Conservation (phyloP, 1,140 invertebrate genomes). For the Saccostrea cuccullata region DNA sequence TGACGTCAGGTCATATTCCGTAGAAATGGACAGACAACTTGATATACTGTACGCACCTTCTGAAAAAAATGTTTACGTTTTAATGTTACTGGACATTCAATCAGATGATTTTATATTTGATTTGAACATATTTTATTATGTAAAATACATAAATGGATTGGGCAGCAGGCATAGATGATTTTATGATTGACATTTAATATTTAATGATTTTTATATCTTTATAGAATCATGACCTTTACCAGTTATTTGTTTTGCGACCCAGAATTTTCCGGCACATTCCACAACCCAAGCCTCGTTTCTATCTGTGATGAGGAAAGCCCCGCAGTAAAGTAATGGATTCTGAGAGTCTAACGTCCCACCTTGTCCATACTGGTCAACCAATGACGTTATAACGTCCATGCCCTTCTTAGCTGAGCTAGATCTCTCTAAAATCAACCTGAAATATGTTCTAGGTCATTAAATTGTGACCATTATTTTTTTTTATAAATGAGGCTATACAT, state of each 20-base stretch:
- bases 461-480: background rate
- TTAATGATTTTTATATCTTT: constrained; percentile 72
- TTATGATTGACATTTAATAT: no score
- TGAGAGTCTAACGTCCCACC: no score
- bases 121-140: no score
- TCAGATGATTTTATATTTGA: background rate
- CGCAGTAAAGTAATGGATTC: no score
- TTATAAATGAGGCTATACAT: background rate
- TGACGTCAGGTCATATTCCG: no score
- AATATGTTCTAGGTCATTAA: background rate
- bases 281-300: constrained; percentile 72
- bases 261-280: constrained; percentile 79
- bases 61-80: constrained; percentile 62
- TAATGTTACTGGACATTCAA: background rate
- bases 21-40: constrained; percentile 80
- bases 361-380: no score
- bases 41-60: constrained; percentile 85
- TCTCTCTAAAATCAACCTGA: constrained; percentile 83
- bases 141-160: no score
- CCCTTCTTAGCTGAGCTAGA: constrained; percentile 82
- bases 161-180: no score
- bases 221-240: no score
- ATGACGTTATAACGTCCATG: constrained; percentile 82
- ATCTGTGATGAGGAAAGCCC: constrained; percentile 51
- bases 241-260: constrained; percentile 84